Conservation (phyloP, 1,140 invertebrate genomes). For the Drosophila funebris region DNA sequence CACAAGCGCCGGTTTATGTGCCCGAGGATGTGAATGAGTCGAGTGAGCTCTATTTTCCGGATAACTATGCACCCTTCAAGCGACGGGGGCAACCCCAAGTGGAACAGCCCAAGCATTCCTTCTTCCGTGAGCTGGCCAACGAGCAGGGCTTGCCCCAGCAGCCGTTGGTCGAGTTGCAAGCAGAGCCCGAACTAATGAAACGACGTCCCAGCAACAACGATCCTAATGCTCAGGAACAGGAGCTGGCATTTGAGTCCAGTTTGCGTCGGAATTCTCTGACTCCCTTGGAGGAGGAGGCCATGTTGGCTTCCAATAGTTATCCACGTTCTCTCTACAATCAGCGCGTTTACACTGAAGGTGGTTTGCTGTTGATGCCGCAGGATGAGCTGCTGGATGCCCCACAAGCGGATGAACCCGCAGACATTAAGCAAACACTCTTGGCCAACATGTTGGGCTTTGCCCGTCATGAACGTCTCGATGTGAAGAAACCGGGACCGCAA, state of each 20-base stretch:
- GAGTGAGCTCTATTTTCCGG: slow-evolving; percentile 76
- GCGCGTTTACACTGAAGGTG: slow-evolving; percentile 87
- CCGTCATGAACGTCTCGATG: slow-evolving; percentile 93
- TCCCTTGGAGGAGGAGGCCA: slow-evolving; percentile 77
- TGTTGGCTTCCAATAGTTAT: slow-evolving; percentile 74
- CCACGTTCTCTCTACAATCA: slow-evolving; percentile 49
- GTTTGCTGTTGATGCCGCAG: slow-evolving; percentile 85
- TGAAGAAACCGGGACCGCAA: slow-evolving; percentile 96
- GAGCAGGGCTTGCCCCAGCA: slow-evolving; percentile 67
- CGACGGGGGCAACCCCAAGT: slow-evolving; percentile 24
- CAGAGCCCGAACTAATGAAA: slow-evolving; percentile 52
- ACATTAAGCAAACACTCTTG: slow-evolving; percentile 71
- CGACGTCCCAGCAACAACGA: slow-evolving; percentile 47
- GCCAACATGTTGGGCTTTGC: slow-evolving; percentile 88
- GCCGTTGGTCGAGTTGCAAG: slow-evolving; percentile 29
- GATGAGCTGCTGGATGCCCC: slow-evolving; percentile 47
- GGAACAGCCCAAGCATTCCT: slow-evolving; percentile 54
- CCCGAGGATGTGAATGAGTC: slow-evolving; percentile 78
- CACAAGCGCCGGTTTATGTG: slow-evolving; percentile 40
- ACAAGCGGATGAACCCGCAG: slow-evolving; percentile 76
- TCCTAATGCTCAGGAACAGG: slow-evolving; percentile 48
- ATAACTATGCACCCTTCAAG: slow-evolving; percentile 71
- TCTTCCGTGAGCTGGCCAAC: slow-evolving; percentile 73
- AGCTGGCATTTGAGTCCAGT: slow-evolving; percentile 62
- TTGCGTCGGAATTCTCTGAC: slow-evolving; percentile 72